Base-by-base conservation (phyloP, 2,797 vertebrate genomes). In the Pogoniulus pusillus region DNA sequence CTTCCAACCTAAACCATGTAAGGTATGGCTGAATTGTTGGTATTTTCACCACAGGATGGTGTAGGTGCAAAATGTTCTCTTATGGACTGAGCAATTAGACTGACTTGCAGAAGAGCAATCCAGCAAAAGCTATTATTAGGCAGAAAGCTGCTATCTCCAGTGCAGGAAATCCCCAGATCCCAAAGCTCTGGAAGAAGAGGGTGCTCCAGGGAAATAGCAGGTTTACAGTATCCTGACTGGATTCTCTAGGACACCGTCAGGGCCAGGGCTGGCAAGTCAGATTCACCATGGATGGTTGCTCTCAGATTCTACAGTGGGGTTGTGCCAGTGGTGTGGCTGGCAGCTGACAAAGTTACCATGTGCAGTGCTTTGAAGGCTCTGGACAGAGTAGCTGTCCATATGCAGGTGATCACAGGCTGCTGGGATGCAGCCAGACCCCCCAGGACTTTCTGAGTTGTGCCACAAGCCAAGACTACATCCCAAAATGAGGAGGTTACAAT, bases 351-450 rank as follows among this genome's bases (percentile, higher is more conserved):
- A 62, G 18, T 59, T 70, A 63, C 65, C 0, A 0, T 22, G 15
- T 39, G 63, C 2, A 3, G 32, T 39, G 41, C 81, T 32, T 7
- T 27, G n/a, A 47, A 55, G 27, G 47, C 49, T 87, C 54, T 72
- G 92, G 51, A 30, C 53, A 22, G 43, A 6, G 39, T 34, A 76
- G 18, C 35, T 86, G 16, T 43, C 83, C 62, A 43, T 93, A 39
- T 62, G 87, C 68, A 77, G 85, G 23, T 73, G 64, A 79, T 80
- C 41, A 22, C 83, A 77, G 81, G 83, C 41, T 1, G 2, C 62
- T 92, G 77, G 65, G 30, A 32, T 45, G 66, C 60, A 49, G 76
- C 87, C 93, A 96, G 26, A 57, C 17, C 35, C 75, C 65, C 72
- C 75, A 37, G 35, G 69, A 69, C 51, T 71, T 90, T 86, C 81